Conservation (phyloP, 2,797 vertebrate genomes). For the Varecia variegata region DNA sequence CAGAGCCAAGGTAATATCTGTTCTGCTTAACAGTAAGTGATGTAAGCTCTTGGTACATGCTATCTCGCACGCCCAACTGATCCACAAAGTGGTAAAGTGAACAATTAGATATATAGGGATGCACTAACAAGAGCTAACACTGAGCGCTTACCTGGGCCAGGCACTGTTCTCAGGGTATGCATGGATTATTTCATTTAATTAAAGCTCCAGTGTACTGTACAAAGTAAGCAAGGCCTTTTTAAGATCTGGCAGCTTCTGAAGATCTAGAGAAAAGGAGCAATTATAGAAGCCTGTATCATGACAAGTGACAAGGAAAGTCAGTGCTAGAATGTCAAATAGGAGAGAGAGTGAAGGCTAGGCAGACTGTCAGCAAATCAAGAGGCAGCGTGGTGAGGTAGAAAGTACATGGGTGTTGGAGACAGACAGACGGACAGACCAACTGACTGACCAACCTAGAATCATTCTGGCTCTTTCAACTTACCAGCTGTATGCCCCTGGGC, state of each 20-base stretch:
- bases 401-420: not conserved
- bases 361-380: conserved; percentile 13
- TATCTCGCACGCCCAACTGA: not conserved
- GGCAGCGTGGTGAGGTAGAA: not conserved
- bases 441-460: not conserved
- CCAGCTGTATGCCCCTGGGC: not conserved
- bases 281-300: conserved; percentile 11
- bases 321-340: conserved; percentile 4
- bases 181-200: not conserved
- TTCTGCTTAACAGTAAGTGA: not conserved
- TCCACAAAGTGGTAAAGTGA: not conserved
- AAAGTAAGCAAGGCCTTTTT: conserved; percentile 37
- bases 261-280: conserved; percentile 11
- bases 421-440: not conserved
- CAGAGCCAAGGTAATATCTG: not conserved
- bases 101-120: not conserved
- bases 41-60: not conserved
- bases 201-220: not conserved
- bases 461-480: not conserved
- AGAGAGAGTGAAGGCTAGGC: not conserved
- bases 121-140: not conserved
- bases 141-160: not conserved
- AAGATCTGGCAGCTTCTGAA: conserved; percentile 41
- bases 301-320: conserved; percentile 31
- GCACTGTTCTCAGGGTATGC: not conserved